phyloP scores from a whole-genome alignment of 2,797 vertebrate genomes.

The Protonibea diacanthus region DNA sequence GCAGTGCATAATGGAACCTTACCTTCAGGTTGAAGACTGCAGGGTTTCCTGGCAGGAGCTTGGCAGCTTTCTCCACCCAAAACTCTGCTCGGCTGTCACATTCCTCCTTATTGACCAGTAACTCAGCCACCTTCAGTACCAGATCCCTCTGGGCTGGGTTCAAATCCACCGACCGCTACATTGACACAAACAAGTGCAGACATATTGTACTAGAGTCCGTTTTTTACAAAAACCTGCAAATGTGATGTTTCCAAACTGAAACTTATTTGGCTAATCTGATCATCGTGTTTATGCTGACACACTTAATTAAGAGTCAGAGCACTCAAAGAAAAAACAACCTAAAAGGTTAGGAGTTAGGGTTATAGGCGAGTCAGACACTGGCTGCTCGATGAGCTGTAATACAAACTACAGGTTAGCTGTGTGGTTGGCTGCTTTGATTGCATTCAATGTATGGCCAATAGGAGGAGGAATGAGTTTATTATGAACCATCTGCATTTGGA shows the following conservation, averaged over 20 bases:
- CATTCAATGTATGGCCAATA: too few relatives aligned
- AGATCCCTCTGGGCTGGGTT: constrained; percentile 96
- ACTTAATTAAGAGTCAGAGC: not conserved
- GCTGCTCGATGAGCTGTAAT: not conserved
- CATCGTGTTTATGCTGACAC: not conserved
- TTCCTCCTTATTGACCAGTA: constrained; percentile 90
- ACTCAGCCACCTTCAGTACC: constrained; percentile 96
- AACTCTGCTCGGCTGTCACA: constrained; percentile 93
- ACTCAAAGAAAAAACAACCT: not conserved
- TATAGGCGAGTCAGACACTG: not conserved
- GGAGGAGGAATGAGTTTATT: too few relatives aligned
- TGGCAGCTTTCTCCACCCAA: constrained; percentile 96
- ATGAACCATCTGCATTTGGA: not conserved
- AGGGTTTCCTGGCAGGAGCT: constrained; percentile 92
- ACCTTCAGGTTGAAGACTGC: constrained; percentile 94
- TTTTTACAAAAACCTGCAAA: constrained; percentile 9
- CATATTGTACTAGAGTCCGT: not conserved
- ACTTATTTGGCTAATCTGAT: not conserved
- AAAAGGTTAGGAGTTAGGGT: not conserved
- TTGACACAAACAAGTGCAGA: constrained; percentile 7
- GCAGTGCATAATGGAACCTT: constrained; percentile 38
- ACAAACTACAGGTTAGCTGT: not conserved
- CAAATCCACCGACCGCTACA: constrained; percentile 94
- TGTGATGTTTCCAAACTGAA: not conserved
- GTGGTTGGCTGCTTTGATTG: not conserved